phyloP scores from a whole-genome alignment of 2,888 invertebrate genomes.

The Portevinia maculata region DNA sequence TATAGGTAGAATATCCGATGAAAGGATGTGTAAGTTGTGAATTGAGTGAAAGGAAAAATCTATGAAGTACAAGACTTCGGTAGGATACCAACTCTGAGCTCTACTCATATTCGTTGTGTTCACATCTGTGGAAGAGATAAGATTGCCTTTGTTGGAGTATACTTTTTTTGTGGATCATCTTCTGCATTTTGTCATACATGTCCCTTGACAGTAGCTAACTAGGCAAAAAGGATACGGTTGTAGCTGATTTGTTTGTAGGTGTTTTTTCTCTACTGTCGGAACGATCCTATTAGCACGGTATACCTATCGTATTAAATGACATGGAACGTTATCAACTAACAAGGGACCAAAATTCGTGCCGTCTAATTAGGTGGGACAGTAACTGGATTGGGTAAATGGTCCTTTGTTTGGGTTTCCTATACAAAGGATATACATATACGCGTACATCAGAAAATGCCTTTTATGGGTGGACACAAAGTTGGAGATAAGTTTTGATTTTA shows the following conservation, averaged over 20 bases:
- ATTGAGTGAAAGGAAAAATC: neutral
- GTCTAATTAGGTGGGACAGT: constrained; percentile 68
- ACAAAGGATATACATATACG: constrained; percentile 2
- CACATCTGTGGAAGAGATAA: constrained; percentile 71
- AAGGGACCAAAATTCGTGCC: constrained; percentile 70
- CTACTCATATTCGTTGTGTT: constrained; percentile 67
- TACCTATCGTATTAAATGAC: constrained; percentile 70
- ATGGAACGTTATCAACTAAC: constrained; percentile 73
- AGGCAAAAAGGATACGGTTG: constrained; percentile 59
- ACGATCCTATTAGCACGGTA: constrained; percentile 54
- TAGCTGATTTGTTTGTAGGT: constrained; percentile 20
- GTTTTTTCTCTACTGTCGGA: neutral
- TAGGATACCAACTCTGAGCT: constrained; percentile 33
- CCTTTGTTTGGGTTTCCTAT: constrained; percentile 26
- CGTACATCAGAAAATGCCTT: neutral
- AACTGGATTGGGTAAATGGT: constrained; percentile 41
- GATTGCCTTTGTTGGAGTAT: constrained; percentile 58
- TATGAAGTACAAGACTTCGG: constrained; percentile 18
- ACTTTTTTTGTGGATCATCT: constrained; percentile 3
- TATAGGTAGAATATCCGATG: constrained; percentile 18
- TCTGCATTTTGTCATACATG: constrained; percentile 35
- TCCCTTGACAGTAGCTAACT: constrained; percentile 50
- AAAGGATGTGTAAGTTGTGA: neutral
- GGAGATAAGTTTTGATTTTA: constrained; percentile 51
- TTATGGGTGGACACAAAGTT: constrained; percentile 1